Percentiles rank a stretch among this genome's conserved stretches.
Conservation (phyloP, 2,113 vertebrate species). For the Galeopterus variegatus region DNA sequence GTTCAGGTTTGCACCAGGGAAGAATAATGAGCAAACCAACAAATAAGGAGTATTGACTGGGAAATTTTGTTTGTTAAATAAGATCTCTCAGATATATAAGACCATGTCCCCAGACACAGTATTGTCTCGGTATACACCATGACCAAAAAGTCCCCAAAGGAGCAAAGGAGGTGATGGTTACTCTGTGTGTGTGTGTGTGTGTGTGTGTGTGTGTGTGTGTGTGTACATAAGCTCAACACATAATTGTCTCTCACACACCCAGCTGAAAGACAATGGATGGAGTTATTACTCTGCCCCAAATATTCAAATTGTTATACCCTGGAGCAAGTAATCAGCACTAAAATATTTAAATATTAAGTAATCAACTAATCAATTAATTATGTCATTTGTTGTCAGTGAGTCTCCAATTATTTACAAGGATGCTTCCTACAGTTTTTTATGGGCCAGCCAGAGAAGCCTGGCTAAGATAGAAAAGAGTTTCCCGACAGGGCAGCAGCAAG, state of each 20-base stretch:
- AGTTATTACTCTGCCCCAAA: background rate
- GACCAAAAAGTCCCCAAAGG: background rate
- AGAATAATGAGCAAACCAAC: constrained; percentile 60
- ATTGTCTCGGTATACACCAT: background rate
- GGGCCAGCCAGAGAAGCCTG: background rate
- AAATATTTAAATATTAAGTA: constrained; percentile 64
- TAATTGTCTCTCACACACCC: background rate
- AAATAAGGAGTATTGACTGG: background rate
- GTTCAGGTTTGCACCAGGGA: constrained; percentile 30
- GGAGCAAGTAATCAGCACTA: constrained; percentile 47
- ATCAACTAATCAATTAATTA: constrained; percentile 40
- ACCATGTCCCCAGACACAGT: background rate
- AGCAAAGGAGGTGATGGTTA: background rate
- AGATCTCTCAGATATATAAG: background rate
- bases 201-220: background rate
- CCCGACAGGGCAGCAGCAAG: background rate
- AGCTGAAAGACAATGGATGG: background rate
- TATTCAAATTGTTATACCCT: constrained; percentile 24
- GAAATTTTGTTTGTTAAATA: constrained; percentile 46
- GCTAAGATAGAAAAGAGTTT: background rate
- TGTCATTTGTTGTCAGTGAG: background rate
- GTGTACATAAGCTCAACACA: no score
- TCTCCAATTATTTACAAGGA: constrained; percentile 52
- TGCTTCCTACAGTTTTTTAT: background rate
- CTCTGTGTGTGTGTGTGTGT: background rate